Conservation (phyloP, 2,888 invertebrate species). For the Hybos culiciformis region DNA sequence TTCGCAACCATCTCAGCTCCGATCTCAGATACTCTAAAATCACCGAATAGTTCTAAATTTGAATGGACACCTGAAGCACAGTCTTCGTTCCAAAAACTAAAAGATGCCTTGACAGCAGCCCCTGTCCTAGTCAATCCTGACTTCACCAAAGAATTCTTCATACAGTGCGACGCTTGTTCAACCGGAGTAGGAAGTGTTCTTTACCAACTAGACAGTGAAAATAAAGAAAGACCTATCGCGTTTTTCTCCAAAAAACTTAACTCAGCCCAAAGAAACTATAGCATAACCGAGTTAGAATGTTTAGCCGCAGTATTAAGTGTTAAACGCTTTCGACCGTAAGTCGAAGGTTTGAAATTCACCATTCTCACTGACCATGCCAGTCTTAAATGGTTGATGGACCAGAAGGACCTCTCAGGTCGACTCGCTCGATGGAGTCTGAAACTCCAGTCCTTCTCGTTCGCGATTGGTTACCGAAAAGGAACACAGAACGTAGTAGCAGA, state of each 20-base stretch:
- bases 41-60: background rate
- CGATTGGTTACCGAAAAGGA: no score
- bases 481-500: conserved; percentile 11
- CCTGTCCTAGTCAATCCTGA: conserved; percentile 8
- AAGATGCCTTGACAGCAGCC: background rate
- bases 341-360: no score
- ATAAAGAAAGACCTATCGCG: conserved; percentile 8
- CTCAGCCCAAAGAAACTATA: conserved; percentile 9
- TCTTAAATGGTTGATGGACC: no score
- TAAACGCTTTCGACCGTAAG: no score
- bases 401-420: no score
- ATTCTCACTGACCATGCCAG: no score
- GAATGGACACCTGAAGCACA: background rate
- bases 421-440: no score
- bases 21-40: conserved; percentile 6
- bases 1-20: conserved; percentile 9
- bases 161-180: conserved; percentile 6
- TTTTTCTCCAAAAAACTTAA: conserved; percentile 10
- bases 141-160: conserved; percentile 2
- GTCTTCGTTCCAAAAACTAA: conserved; percentile 4
- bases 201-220: conserved; percentile 10
- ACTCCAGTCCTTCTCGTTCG: background rate
- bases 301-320: no score
- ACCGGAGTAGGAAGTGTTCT: conserved; percentile 10
- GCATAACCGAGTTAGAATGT: conserved; percentile 10